A percentile compares a stretch with the other conserved stretches of the same genome.
These are phyloP conservation scores for Thymelicus acteon DNA, from an alignment of 2,888 invertebrate species.

Conservation along the genomic window DNA sequence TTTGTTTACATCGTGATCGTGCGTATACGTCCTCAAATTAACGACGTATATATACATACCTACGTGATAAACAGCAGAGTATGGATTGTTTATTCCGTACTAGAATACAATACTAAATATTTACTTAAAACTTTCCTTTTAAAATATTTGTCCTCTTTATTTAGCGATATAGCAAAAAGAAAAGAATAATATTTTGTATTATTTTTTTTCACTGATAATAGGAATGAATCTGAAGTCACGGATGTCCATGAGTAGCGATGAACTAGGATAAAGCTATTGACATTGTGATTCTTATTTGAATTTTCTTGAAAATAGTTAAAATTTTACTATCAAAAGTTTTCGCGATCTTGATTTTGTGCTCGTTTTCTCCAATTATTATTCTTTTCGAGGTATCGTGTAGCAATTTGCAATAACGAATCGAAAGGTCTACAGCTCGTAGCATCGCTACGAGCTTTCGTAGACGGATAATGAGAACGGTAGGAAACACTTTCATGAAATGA, in stretches of 20 bases:
- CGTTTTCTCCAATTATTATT: conserved; percentile 15
- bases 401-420: conserved; percentile 56
- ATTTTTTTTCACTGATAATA: too few species aligned
- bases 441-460: conserved; percentile 45
- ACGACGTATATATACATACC: conserved; percentile 5
- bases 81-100: too few species aligned
- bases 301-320: not conserved
- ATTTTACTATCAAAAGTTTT: conserved; percentile 5
- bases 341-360: conserved; percentile 6
- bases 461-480: conserved; percentile 17
- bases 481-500: conserved; percentile 43
- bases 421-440: conserved; percentile 53
- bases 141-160: too few species aligned
- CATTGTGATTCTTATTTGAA: too few species aligned
- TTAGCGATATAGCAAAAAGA: too few species aligned
- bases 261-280: too few species aligned
- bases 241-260: too few species aligned
- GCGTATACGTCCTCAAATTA: conserved; percentile 19
- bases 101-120: too few species aligned
- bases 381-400: conserved; percentile 19
- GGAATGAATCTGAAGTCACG: too few species aligned
- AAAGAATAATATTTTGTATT: too few species aligned
- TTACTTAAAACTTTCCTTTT: too few species aligned
- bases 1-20: conserved; percentile 34
- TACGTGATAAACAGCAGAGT: not conserved